Evolutionary conservation across 2,113 vertebrate species (phyloP), one percentile per base, ranked within the genome.

Genomic region (Antechinus stuartii): DNA sequence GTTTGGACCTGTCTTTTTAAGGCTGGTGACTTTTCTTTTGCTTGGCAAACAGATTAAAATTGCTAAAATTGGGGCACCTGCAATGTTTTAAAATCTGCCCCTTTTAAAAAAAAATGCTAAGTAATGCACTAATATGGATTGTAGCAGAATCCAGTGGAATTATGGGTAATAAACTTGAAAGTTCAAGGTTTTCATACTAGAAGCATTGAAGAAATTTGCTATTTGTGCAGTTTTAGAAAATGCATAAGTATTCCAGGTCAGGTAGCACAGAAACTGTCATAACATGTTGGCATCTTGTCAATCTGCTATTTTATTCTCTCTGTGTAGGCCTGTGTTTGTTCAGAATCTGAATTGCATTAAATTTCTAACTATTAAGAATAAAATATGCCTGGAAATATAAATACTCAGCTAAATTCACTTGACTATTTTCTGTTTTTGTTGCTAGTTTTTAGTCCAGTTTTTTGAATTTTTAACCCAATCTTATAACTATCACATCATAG

Each of bases 141-240:
- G 95, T 97, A 84, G 30, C 91, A 94, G 90, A 96, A 50, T 92
- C 92, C 9, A 84, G 10, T 95, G 92, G 96, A 94, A 97, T 95
- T 92, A 23, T 97, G 97, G 94, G 93, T 96, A 96, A 96, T 95
- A 97, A 96, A 96, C 94, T 50, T 89, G 68, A 97, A 97, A 96
- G 68, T 96, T 90, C 93, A 90, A 95, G 94, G 93, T 27, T 95
- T 91, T 91, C 92, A 94, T 93, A 53, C 91, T 95, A 84, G 91
- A 97, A 94, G 55, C 35, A 89, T 89, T 93, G 93, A 93, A 93
- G 89, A 95, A 97, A 96, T 90, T 57, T 97, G 97, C 95, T 97
- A 96, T 95, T 96, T 93, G 91, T 53, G 97, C 97, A 96, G 90
- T 97, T 97, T 97, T 91, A 94, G 93, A 92, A 95, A 97, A 93